Evolutionary conservation across 2,113 vertebrate species (phyloP).

Genomic region (Agapornis roseicollis): DNA sequence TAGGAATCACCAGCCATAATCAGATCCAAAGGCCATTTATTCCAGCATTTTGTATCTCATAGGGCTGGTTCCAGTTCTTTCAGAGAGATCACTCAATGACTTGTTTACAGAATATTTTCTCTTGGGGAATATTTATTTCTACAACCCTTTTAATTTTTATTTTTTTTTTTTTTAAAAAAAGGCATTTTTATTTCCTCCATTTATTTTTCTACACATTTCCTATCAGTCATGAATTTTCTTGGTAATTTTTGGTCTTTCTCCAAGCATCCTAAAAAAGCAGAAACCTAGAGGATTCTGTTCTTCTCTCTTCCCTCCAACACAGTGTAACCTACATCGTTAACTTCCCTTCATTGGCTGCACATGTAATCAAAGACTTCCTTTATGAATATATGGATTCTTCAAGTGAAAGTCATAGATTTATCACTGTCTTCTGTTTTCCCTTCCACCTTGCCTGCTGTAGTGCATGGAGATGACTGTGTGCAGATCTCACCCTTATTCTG

Average conservation of each 20-base stretch:
- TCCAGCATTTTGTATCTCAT: background rate
- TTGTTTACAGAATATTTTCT: background rate
- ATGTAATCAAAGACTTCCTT: background rate
- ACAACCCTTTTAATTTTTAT: background rate
- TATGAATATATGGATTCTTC: background rate
- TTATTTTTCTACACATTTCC: background rate
- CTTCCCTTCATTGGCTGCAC: background rate
- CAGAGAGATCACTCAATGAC: background rate
- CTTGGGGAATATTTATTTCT: background rate
- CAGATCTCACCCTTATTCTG: background rate
- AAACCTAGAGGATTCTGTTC: background rate
- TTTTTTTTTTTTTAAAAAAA: too few species aligned
- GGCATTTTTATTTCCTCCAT: background rate
- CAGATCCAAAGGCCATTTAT: background rate
- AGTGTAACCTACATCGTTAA: background rate
- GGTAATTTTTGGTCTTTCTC: background rate
- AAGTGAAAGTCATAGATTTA: background rate
- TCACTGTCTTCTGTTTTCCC: background rate
- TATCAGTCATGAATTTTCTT: background rate
- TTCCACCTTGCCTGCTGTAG: background rate
- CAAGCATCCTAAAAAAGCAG: background rate
- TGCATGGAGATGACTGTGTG: background rate
- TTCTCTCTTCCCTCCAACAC: background rate
- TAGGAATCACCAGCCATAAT: background rate
- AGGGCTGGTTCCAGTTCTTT: background rate